Percentiles rank a stretch among this genome's conserved stretches.
Conservation (phyloP, 2,797 vertebrate species). For the Tokudaia tokunoshimensis region DNA sequence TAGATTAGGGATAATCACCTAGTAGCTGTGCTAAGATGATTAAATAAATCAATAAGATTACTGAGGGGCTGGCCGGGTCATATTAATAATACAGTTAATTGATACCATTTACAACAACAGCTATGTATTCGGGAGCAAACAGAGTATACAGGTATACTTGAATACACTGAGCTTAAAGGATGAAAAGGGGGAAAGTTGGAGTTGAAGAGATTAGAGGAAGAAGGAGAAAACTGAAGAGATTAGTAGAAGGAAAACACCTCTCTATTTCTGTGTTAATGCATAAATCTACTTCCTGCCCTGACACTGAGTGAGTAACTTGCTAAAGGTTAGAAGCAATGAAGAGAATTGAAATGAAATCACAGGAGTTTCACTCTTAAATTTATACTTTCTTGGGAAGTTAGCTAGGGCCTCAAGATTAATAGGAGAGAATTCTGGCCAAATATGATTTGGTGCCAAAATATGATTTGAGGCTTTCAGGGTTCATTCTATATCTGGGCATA, state of each 20-base stretch:
- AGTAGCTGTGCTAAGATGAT: not conserved
- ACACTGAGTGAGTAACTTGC: not conserved
- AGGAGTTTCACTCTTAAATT: not conserved
- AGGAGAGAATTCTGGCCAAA: not conserved
- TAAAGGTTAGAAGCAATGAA: not conserved
- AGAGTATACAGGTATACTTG: not conserved
- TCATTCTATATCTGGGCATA: not conserved
- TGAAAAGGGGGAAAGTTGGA: not conserved
- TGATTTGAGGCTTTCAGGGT: not conserved
- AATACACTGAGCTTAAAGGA: not conserved
- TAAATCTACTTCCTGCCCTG: not conserved
- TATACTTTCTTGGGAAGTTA: not conserved
- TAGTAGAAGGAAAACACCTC: not conserved
- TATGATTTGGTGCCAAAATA: not conserved
- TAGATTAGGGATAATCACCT: not conserved
- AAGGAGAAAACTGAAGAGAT: not conserved
- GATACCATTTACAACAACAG: not conserved
- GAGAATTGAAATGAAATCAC: slow-evolving; percentile 4
- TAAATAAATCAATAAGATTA: not conserved
- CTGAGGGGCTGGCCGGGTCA: not conserved
- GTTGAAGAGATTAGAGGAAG: not conserved
- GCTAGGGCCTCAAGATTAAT: not conserved
- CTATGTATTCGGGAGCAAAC: not conserved
- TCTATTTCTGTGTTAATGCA: not conserved
- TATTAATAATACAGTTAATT: not conserved